Evolutionary conservation across 35 echinoderm and acorn worm species (phyloP).

Genomic region (Acanthaster planci): DNA sequence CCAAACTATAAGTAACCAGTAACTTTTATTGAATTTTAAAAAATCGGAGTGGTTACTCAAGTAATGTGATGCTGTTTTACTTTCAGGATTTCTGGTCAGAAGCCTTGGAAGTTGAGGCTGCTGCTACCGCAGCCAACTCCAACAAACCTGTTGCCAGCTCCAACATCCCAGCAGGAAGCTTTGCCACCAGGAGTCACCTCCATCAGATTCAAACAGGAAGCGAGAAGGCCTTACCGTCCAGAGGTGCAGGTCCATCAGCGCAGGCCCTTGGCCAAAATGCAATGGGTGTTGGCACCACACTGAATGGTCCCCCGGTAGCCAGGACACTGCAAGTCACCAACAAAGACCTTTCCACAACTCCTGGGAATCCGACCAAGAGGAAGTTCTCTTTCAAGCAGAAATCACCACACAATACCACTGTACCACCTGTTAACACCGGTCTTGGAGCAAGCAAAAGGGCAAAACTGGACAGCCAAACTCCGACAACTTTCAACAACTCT

Average conservation of each 20-base stretch:
- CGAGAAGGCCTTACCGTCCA: not conserved
- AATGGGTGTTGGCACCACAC: too few relatives aligned
- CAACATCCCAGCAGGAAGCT: not conserved
- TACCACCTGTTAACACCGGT: not conserved
- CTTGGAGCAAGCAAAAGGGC: not conserved
- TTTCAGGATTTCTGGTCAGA: conserved; percentile 4
- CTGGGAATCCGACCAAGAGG: not conserved
- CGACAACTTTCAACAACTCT: not conserved
- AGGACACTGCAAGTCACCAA: too few relatives aligned
- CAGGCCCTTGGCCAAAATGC: too few relatives aligned
- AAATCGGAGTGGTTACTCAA: too few relatives aligned
- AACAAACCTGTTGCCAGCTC: not conserved
- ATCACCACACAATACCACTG: not conserved
- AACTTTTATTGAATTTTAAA: too few relatives aligned
- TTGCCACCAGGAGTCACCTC: not conserved
- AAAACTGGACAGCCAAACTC: not conserved
- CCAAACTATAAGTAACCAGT: too few relatives aligned
- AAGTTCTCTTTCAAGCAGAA: conserved; percentile 15
- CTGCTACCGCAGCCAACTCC: not conserved
- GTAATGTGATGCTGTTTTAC: not conserved
- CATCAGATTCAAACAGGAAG: not conserved
- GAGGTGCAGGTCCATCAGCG: too few relatives aligned
- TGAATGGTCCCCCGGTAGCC: too few relatives aligned
- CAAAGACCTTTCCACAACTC: not conserved
- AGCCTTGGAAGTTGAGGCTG: not conserved